Evolutionary conservation across 2,888 invertebrate genomes (phyloP).

Genomic region (Diploptera punctata): DNA sequence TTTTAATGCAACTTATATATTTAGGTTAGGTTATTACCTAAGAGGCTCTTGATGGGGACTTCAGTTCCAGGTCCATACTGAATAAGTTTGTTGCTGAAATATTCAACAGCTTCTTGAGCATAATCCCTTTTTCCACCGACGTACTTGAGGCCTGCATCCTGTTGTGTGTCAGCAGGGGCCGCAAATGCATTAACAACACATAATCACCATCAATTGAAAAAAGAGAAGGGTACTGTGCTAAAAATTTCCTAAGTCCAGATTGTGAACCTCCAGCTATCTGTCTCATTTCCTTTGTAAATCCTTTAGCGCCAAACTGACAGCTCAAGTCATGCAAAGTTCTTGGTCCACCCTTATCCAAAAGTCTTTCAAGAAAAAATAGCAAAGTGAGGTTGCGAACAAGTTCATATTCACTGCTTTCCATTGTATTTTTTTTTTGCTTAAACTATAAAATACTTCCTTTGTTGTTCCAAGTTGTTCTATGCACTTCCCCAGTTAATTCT

Average conservation of each 20-base stretch:
- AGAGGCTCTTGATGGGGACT: conserved; percentile 94
- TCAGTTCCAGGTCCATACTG: conserved; percentile 96
- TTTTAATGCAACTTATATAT: not conserved
- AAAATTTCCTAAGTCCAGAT: conserved; percentile 95
- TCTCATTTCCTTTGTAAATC: conserved; percentile 98
- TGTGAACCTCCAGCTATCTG: conserved; percentile 96
- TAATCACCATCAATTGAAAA: conserved; percentile 95
- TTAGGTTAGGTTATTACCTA: conserved; percentile 58
- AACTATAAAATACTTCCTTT: not conserved
- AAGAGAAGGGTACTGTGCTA: conserved; percentile 94
- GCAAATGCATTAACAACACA: conserved; percentile 86
- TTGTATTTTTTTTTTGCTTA: conserved; percentile 51
- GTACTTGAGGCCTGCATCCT: conserved; percentile 49
- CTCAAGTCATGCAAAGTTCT: conserved; percentile 96
- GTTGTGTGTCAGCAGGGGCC: conserved; percentile 63
- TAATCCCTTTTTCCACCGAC: conserved; percentile 79
- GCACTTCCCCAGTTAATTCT: not conserved
- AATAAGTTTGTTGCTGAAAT: conserved; percentile 93
- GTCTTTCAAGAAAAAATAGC: conserved; percentile 97
- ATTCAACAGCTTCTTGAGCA: conserved; percentile 96
- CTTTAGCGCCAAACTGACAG: conserved; percentile 99
- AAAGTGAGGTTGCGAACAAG: conserved; percentile 93
- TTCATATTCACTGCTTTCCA: conserved; percentile 96
- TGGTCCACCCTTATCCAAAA: conserved; percentile 96
- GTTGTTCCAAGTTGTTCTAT: not conserved